Base-by-base conservation (phyloP, 1,140 invertebrate species). In the Andricus grossulariae region DNA sequence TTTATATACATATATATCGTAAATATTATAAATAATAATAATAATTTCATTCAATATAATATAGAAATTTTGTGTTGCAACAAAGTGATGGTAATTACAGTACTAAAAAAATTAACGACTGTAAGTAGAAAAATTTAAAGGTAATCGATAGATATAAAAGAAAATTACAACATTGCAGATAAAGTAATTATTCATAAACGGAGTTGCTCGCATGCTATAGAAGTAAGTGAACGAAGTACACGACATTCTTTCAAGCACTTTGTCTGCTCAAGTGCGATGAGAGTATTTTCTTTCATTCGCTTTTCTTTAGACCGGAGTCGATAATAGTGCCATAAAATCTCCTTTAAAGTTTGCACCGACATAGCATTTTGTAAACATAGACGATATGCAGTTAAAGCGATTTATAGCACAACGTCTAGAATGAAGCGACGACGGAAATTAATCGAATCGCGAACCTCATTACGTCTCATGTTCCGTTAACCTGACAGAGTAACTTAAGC, bases 121-220 rank as follows among this genome's bases (percentile, higher is more conserved):
- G 51, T n/a, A 2, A 11, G 52, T 7, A 54, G 51, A 54, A 54
- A 54, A 54, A 54, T 6, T 54, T n/a, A 16, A 54, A 54, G 52
- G 52, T 19, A 54, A 18, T 54, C 16, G n/a, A 54, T 18, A 54
- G 52, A 54, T 54, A 16, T 54, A 54, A 54, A 54, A 54, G 52
- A 54, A 54, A 18, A 54, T 54, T 54, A 54, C 52, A 54, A 18
- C 16, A 18, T 54, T n/a, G 52, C 5, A n/a, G 16, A 54, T 54
- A 54, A n/a, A 54, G 52, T 54, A 54, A 54, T 54, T 54, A 54
- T 54, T 54, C 52, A 54, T 54, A 54, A 54, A 54, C 18, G 52
- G 52, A 18, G 52, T 19, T 18, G 52, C 52, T 54, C 7, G 18
- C n/a, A 52, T 54, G n/a, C 18, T 18, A 5, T 54, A 19, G 52